Conservation (phyloP, 2,797 vertebrate genomes). For the Valencia hispanica region DNA sequence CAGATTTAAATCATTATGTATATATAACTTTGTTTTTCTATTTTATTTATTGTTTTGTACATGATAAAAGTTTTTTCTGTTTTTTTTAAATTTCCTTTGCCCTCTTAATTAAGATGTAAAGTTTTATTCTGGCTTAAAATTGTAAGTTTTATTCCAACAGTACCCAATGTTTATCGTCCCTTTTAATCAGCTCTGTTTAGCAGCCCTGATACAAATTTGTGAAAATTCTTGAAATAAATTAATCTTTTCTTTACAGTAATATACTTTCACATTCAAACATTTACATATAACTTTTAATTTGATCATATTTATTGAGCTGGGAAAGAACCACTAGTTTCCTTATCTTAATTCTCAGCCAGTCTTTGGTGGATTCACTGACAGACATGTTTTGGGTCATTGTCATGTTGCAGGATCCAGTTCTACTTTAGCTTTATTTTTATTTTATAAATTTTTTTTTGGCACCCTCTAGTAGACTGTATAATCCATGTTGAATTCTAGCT, state of each 20-base stretch:
- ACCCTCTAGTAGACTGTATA: background rate
- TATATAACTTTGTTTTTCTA: background rate
- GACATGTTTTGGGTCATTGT: background rate
- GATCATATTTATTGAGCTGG: background rate
- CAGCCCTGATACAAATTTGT: background rate
- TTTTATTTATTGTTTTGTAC: background rate
- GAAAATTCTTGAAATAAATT: background rate
- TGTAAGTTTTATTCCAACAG: background rate
- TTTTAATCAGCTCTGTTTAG: background rate
- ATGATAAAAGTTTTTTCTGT: background rate
- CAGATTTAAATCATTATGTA: background rate
- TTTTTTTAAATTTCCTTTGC: background rate
- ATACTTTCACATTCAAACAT: background rate
- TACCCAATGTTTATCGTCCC: background rate
- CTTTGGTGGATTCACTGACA: background rate
- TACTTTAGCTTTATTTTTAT: background rate
- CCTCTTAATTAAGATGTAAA: too few species aligned
- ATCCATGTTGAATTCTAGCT: background rate
- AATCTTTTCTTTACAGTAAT: background rate
- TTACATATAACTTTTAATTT: background rate
- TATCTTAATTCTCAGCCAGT: background rate
- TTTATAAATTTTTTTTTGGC: background rate
- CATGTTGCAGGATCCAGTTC: background rate
- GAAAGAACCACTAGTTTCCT: background rate
- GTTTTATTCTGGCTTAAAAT: too few species aligned